Base-by-base conservation (phyloP, 1,140 invertebrate species). In the Drosophila biarmipes region DNA sequence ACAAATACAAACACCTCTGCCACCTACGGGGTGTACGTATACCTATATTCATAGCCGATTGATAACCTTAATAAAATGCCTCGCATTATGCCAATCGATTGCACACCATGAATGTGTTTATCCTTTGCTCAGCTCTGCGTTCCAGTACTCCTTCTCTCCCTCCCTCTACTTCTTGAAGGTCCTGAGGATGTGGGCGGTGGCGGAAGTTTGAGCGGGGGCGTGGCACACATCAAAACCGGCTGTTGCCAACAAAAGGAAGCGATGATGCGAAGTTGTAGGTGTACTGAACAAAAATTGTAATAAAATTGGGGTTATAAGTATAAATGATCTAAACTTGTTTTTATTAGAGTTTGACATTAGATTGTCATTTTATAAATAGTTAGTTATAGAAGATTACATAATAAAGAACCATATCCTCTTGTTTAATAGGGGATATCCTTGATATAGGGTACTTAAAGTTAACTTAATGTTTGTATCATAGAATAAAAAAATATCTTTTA, bases 41-140 rank as follows among this genome's bases (percentile, higher is more conserved):
- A 74, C 72, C 67, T 72, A 73, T 86, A 77, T 89, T 89, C 85
- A 90, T 89, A 89, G 62, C 62, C 84, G 84, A 89, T 89, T 89
- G 84, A 89, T 89, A 89, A 89, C 84, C 84, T 89, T 89, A 89
- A 89, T 89, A 89, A 89, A 89, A 89, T 89, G 84, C 84, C 79
- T 90, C 84, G 81, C 84, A 89, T 89, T 89, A 89, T 89, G 84
- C 84, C 84, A 89, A 89, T 89, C 84, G 84, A 89, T 89, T 89
- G 84, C 84, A 89, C 84, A 89, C 84, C 84, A 89, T 89, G 84
- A 89, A 89, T 89, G 84, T 89, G 84, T 89, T 89, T 89, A 89
- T 89, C 84, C 84, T 80, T 85, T 85, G 66, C 81, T 59, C 51
- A 62, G 62, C 63, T 68, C 69, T 82, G 34, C 53, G 48, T 59